phyloP scores from a whole-genome alignment of 2,113 vertebrate species.

The Penelope pileata region DNA sequence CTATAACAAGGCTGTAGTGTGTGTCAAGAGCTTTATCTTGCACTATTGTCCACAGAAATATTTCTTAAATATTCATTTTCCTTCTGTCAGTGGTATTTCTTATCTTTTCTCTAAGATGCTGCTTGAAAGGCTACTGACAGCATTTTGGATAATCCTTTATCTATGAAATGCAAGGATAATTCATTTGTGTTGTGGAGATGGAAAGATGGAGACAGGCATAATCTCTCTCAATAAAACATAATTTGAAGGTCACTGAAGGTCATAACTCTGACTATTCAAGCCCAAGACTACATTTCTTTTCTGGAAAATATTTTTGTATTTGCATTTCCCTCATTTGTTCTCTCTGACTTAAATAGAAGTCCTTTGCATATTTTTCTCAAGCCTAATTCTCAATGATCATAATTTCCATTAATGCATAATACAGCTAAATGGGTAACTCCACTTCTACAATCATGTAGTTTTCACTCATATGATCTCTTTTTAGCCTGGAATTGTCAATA shows the following conservation, averaged over 20 bases:
- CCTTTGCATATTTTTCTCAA: not conserved
- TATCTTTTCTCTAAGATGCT: not conserved
- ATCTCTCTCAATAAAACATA: not conserved
- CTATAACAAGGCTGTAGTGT: not conserved
- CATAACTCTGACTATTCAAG: not conserved
- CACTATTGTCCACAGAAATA: not conserved
- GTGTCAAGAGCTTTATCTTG: not conserved
- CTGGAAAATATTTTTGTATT: not conserved
- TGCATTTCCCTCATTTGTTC: not conserved
- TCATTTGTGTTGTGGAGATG: not conserved
- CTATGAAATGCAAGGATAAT: not conserved
- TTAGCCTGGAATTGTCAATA: not conserved
- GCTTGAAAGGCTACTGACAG: not conserved
- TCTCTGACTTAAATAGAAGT: not conserved
- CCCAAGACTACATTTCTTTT: not conserved
- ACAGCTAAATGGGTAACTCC: not conserved
- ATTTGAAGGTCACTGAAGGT: not conserved
- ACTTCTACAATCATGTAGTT: not conserved
- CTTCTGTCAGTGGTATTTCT: not conserved
- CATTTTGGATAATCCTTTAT: not conserved
- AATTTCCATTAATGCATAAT: not conserved
- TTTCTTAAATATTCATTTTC: not conserved
- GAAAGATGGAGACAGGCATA: not conserved
- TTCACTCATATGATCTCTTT: not conserved
- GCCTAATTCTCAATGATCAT: not conserved